phyloP scores from a whole-genome alignment of 2,797 vertebrate species.

The Adrianichthys oophorus region DNA sequence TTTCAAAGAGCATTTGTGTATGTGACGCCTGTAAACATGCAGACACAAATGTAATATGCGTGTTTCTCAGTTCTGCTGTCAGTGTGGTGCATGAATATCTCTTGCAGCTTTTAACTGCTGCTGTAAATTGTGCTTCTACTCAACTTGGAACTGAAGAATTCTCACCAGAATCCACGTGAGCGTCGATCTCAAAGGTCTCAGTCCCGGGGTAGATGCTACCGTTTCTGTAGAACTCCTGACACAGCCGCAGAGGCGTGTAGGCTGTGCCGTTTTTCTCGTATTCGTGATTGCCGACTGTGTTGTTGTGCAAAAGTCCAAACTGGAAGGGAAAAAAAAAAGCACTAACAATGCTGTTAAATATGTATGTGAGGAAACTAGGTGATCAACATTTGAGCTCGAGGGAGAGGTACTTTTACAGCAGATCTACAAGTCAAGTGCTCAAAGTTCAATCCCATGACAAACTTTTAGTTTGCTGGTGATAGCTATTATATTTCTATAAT shows the following conservation, averaged over 20 bases:
- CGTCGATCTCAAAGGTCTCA: slow-evolving; percentile 91
- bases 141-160: no score
- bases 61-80: no score
- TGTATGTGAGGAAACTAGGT: neutral
- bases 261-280: slow-evolving; percentile 78
- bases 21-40: no score
- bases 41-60: no score
- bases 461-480: neutral
- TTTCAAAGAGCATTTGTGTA: no score
- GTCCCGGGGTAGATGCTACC: slow-evolving; percentile 86
- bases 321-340: slow-evolving; percentile 47
- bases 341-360: neutral
- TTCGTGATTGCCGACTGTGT: slow-evolving; percentile 90
- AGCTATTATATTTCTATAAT: slow-evolving; percentile 38
- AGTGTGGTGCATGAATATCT: no score
- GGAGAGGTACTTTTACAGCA: neutral
- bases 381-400: neutral
- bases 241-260: slow-evolving; percentile 80
- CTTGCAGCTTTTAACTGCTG: no score
- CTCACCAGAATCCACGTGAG: slow-evolving; percentile 84
- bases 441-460: slow-evolving; percentile 52
- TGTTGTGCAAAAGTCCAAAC: slow-evolving; percentile 84
- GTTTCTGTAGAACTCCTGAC: slow-evolving; percentile 88
- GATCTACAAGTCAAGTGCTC: slow-evolving; percentile 5
- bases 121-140: no score